Evolutionary conservation across 2,888 invertebrate genomes (phyloP), one percentile per base, ranked within the genome.

Genomic region (Agonopterix subpropinquella): DNA sequence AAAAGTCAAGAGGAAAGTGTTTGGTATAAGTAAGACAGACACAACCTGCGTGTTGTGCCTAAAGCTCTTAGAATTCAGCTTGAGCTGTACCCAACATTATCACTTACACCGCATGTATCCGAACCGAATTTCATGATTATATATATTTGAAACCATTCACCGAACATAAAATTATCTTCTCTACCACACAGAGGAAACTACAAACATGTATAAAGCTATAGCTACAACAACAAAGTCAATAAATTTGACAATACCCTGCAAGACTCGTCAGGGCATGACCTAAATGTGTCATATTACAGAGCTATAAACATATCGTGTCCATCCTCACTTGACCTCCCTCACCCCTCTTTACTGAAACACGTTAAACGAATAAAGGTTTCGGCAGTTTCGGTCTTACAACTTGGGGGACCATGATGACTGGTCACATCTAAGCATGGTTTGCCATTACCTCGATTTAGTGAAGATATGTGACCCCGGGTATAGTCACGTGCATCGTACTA

Each of bases 261-360:
- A 58, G 61, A 54, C 66, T 61, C 70, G 69, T 70, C 70, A 46
- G 28, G 57, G 51, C 60, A 57, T 70, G 73, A 72, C 76, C 73
- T 67, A 62, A 70, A 76, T 73, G 67, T 70, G 70, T 73, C 76
- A 70, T 70, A 76, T 73, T 73, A 77, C 76, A 70, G 72, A 61
- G 66, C 75, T 67, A 74, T 81, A 81, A 80, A 81, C 77, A 77
- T 68, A 61, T 59, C 52, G 50, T 55, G 57, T 53, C 75, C 73
- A 70, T 52, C 53, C 48, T 57, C 57, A 46, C 13, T 45, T 43
- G 70, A 58, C 47, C 65, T 45, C 42, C 54, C 45, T 42, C 42
- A 7, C 36, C 11, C 10, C 41, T 11, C 49, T 15, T 36, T 13
- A 5, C 42, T 39, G 8, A 39, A 39, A 39, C 39, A 9, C 0